A percentile compares a stretch with the other conserved stretches of the same genome.
Evolutionary conservation across 2,113 vertebrate genomes (phyloP).

Genomic region (Lynx canadensis): DNA sequence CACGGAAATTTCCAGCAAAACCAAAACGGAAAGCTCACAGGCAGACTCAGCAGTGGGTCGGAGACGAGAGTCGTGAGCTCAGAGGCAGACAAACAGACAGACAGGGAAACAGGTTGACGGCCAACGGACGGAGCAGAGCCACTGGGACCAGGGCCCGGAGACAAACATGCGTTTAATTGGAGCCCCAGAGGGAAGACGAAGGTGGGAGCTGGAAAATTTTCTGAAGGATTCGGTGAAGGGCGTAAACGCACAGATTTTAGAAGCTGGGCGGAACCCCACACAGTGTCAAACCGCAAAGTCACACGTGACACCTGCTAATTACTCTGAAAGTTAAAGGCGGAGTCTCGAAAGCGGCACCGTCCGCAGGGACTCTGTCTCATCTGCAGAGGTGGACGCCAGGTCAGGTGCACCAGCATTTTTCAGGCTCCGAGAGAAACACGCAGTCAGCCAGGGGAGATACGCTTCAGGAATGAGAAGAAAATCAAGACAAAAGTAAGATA

Average conservation of each 20-base stretch:
- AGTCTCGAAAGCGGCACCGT: neutral
- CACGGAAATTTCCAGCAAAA: neutral
- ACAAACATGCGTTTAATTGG: accelerated
- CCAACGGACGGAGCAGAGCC: neutral
- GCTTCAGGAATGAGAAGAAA: neutral
- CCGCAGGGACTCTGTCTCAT: too few relatives aligned
- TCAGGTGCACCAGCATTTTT: too few relatives aligned
- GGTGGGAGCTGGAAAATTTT: neutral
- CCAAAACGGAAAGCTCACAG: neutral
- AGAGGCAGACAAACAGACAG: neutral
- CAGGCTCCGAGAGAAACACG: neutral
- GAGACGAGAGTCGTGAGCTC: neutral
- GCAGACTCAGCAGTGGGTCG: accelerated
- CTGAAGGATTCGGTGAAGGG: neutral
- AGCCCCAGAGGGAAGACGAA: neutral
- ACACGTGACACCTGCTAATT: accelerated
- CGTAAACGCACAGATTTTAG: neutral
- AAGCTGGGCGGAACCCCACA: neutral
- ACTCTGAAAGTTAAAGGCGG: neutral
- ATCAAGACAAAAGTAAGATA: neutral
- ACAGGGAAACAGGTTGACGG: neutral
- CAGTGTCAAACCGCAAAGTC: neutral
- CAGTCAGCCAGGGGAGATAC: neutral
- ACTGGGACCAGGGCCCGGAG: accelerated
- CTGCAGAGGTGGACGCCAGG: neutral